Evolutionary conservation across 2,888 invertebrate genomes (phyloP).

Genomic region (Orthonevra nobilis): DNA sequence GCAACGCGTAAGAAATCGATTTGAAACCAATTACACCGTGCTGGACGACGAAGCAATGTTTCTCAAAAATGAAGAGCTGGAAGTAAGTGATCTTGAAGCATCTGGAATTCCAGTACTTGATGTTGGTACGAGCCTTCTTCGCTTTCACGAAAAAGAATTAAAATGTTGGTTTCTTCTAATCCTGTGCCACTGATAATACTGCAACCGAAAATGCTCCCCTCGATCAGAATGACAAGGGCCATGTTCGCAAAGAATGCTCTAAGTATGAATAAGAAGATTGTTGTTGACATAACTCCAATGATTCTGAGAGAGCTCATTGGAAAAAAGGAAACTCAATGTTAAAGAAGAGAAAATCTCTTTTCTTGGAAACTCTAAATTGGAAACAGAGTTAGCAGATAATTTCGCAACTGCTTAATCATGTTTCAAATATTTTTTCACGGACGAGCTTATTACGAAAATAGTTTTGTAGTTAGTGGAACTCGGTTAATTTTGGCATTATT

Average conservation of each 20-base stretch:
- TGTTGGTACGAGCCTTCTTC: slow-evolving; percentile 17
- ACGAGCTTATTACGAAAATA: slow-evolving; percentile 44
- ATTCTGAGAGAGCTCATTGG: too few relatives aligned
- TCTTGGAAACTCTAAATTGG: slow-evolving; percentile 43
- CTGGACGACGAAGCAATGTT: slow-evolving; percentile 12
- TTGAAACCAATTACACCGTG: slow-evolving; percentile 25
- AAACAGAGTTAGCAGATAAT: slow-evolving; percentile 38
- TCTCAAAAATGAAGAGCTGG: slow-evolving; percentile 20
- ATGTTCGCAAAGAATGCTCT: slow-evolving; percentile 32
- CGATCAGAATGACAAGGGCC: slow-evolving; percentile 16
- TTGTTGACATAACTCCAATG: too few relatives aligned
- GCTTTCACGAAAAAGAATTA: neutral
- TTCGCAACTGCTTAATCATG: slow-evolving; percentile 44
- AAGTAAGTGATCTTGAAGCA: slow-evolving; percentile 12
- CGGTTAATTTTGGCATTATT: slow-evolving; percentile 48
- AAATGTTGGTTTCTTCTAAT: too few relatives aligned
- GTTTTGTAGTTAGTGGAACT: slow-evolving; percentile 29
- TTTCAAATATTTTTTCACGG: slow-evolving; percentile 57
- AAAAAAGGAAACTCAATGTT: slow-evolving; percentile 44
- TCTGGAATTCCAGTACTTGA: slow-evolving; percentile 27
- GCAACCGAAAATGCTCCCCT: neutral
- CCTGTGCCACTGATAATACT: slow-evolving; percentile 8
- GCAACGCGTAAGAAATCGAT: slow-evolving; percentile 26
- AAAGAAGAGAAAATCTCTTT: slow-evolving; percentile 46
- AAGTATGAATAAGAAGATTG: too few relatives aligned